Evolutionary conservation across 2,113 vertebrate species (phyloP).

Genomic region (Tonatia bakeri): DNA sequence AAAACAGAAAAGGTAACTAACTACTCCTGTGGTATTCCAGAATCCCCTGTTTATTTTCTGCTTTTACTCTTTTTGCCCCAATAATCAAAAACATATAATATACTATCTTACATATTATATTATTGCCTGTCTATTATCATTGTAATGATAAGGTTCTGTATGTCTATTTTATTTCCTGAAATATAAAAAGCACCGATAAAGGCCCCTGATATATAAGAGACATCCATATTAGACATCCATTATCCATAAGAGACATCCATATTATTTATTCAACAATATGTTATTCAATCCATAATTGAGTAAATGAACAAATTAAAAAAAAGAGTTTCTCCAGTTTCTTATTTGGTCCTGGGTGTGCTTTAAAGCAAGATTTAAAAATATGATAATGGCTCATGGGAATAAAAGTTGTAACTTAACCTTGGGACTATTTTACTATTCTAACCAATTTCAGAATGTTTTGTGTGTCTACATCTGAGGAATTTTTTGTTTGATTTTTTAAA

Average conservation of each 20-base stretch:
- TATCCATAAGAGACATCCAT: neutral
- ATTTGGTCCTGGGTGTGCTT: neutral
- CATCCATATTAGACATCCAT: neutral
- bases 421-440: neutral
- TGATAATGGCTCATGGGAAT: neutral
- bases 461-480: neutral
- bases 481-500: neutral
- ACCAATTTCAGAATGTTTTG: neutral
- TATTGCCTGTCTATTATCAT: neutral
- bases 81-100: neutral
- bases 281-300: neutral
- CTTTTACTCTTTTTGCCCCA: neutral
- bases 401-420: neutral
- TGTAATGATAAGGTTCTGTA: neutral
- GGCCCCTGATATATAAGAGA: neutral
- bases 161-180: neutral
- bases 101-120: neutral
- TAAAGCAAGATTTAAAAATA: neutral
- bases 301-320: neutral
- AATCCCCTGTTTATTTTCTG: neutral
- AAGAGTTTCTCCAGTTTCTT: neutral
- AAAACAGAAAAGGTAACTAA: neutral
- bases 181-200: neutral
- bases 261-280: neutral
- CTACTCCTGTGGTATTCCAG: rapidly evolving